Evolutionary conservation across 1,140 invertebrate genomes (phyloP), one percentile per base, ranked within the genome.

Genomic region (Halictus rubicundus): DNA sequence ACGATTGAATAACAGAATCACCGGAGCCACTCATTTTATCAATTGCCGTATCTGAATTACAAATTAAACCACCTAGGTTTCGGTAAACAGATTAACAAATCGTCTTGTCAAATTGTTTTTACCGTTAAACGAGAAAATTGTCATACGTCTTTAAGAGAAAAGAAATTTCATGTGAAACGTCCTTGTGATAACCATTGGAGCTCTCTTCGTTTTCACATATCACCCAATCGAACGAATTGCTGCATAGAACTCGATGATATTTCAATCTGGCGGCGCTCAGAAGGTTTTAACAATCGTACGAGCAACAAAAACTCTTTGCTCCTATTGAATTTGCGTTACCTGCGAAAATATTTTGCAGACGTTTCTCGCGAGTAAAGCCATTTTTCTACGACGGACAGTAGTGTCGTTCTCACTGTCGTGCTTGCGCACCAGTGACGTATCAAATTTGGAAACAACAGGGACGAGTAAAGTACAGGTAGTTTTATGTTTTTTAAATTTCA

Each of bases 331-430:
- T 37, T 59, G 14, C 54, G 46, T 89, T 91, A 93, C 92, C 91
- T 92, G 92, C 6, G 89, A 89, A 68, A 93, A 85, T 77, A 89
- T 75, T 73, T 89, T 91, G 81, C 88, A 92, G 79, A 91, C 85
- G 74, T 92, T 93, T 75, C 90, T 91, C 66, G 87, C 87, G 49
- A 93, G 80, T 78, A 93, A 81, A 89, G 92, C 91, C 92, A 93
- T 93, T 90, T 91, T 92, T 86, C 21, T 65, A 86, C 71, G 72
- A 83, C 82, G 79, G 81, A 89, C 78, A n/a, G 16, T 70, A 54
- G 14, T 75, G 57, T 57, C 72, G 59, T 21, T 75, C 59, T 66
- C 42, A 37, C 32, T 70, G 49, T 16, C 21, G 23, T 46, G 49
- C 27, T 72, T 32, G 42, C n/a, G 59, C 0, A 16, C 14, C 75